A percentile compares a stretch with the other conserved stretches of the same genome.
Conservation (phyloP, 1,140 invertebrate genomes). For the Listronotus bonariensis region DNA sequence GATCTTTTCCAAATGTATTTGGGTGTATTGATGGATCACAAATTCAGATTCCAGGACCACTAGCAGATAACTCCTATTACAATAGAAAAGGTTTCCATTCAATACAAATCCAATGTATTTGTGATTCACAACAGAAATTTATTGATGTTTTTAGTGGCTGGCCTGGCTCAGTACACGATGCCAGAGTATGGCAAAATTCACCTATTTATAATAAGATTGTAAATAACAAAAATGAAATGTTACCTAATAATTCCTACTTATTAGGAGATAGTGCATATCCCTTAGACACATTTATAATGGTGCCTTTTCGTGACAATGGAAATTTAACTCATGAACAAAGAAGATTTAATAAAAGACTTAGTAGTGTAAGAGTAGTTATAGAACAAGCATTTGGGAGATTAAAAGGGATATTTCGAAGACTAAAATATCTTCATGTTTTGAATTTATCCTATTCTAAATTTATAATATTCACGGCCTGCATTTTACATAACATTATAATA, state of each 20-base stretch:
- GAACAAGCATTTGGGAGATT: no score
- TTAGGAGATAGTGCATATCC: no score
- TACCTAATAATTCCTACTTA: neutral
- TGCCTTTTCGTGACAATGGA: no score
- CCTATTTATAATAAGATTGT: conserved; percentile 9
- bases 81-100: conserved; percentile 56
- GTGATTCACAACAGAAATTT: conserved; percentile 51
- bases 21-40: conserved; percentile 8
- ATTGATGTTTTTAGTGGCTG: conserved; percentile 52
- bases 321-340: no score
- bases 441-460: no score
- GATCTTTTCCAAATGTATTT: conserved; percentile 11
- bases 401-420: no score
- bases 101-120: conserved; percentile 55
- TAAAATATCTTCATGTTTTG: no score
- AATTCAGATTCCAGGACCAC: conserved; percentile 7
- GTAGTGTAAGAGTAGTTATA: no score
- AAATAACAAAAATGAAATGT: neutral
- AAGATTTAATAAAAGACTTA: no score
- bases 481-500: no score
- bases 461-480: no score
- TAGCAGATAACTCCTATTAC: conserved; percentile 43
- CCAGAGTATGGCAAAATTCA: conserved; percentile 47
- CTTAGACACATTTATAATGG: no score
- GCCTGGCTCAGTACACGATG: conserved; percentile 52